A percentile compares a stretch with the other conserved stretches of the same genome.
These are phyloP conservation scores for Hoplostethus mediterraneus DNA, from an alignment of 2,797 vertebrate species.

Conservation along the genomic window DNA sequence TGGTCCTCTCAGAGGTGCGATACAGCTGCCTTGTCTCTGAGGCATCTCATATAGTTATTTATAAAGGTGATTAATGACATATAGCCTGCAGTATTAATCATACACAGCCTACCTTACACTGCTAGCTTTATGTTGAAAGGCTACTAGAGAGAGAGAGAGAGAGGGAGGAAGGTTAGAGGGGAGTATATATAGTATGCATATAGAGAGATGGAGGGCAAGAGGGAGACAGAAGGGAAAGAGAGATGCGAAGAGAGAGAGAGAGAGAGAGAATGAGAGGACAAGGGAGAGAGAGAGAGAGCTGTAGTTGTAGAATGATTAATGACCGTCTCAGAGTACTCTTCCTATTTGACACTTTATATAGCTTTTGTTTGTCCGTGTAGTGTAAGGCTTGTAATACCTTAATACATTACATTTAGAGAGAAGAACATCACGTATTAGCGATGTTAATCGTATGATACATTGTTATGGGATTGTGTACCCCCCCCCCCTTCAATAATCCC, in stretches of 20 bases:
- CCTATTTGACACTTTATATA: conserved; percentile 19
- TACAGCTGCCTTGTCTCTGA: conserved; percentile 67
- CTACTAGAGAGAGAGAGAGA: conserved; percentile 43
- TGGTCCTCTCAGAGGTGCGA: conserved; percentile 65
- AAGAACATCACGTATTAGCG: conserved; percentile 2
- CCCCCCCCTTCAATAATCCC: neutral
- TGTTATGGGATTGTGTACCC: conserved; percentile 33
- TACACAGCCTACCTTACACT: conserved; percentile 52
- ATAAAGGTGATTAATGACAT: conserved; percentile 82
- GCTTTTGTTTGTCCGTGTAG: conserved; percentile 14
- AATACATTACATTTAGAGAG: conserved; percentile 24
- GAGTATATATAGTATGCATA: neutral
- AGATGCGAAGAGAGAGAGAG: neutral
- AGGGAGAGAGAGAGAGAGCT: neutral
- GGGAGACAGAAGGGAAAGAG: neutral
- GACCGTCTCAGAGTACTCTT: conserved; percentile 10
- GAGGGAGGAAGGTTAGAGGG: neutral
- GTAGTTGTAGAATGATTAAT: neutral
- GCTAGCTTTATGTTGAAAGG: conserved; percentile 52
- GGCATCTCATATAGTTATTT: conserved; percentile 76
- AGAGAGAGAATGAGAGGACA: neutral
- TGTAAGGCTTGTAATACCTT: neutral
- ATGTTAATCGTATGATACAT: conserved; percentile 25
- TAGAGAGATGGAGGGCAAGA: neutral
- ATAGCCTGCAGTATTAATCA: conserved; percentile 75